Conservation (phyloP, 2,888 invertebrate genomes). For the Ochropleura leucogaster region DNA sequence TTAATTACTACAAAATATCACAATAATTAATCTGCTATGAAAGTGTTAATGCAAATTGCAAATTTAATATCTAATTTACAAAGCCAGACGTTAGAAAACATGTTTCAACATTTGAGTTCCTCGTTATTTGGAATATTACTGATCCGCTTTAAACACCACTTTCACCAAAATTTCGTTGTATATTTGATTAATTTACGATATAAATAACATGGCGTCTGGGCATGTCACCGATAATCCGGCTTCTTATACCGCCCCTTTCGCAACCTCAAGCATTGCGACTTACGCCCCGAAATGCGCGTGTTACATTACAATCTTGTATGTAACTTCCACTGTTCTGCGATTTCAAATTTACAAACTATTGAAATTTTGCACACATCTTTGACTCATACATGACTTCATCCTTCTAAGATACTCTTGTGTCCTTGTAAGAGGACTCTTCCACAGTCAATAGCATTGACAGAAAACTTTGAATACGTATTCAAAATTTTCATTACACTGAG, state of each 20-base stretch:
- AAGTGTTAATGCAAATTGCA: slow-evolving; percentile 19
- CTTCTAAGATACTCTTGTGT: not conserved
- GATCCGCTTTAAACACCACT: slow-evolving; percentile 38
- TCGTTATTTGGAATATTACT: slow-evolving; percentile 51
- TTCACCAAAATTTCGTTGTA: slow-evolving; percentile 49
- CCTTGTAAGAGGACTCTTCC: not conserved
- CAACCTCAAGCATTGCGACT: not conserved
- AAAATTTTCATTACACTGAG: not conserved
- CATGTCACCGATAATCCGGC: slow-evolving; percentile 11
- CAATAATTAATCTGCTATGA: slow-evolving; percentile 4
- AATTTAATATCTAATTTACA: slow-evolving; percentile 14
- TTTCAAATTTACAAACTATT: not conserved
- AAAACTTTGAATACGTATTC: not conserved
- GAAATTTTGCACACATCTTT: not conserved
- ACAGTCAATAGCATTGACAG: not conserved
- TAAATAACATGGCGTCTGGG: slow-evolving; percentile 16
- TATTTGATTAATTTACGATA: slow-evolving; percentile 22
- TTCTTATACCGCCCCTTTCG: not conserved
- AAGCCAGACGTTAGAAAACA: slow-evolving; percentile 44
- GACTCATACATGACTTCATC: not conserved
- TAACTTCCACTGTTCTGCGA: not conserved
- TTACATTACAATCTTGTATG: not conserved
- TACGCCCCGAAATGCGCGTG: not conserved
- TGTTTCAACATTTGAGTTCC: slow-evolving; percentile 31
- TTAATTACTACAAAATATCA: not conserved